Percentiles rank a stretch among this genome's conserved stretches.
phyloP scores from a whole-genome alignment of 2,888 invertebrate species.

The Eurois occulta region DNA sequence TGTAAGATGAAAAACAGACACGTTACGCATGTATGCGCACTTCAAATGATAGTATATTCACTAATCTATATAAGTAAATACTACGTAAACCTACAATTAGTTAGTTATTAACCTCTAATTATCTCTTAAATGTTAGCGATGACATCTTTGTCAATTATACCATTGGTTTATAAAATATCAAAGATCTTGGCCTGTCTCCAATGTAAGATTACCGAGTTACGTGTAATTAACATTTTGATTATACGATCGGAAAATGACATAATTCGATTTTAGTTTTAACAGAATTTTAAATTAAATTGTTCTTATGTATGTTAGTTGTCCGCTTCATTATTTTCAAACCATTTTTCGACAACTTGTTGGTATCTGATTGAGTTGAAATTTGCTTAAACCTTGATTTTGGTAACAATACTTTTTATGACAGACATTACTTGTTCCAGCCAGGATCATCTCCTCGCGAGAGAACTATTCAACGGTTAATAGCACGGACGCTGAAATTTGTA shows the following conservation, averaged over 20 bases:
- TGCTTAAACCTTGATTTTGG: not conserved
- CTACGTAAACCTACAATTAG: not conserved
- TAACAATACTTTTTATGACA: not conserved
- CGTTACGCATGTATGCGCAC: too few species aligned
- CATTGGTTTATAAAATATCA: not conserved
- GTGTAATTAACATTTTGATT: not conserved
- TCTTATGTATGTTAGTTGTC: not conserved
- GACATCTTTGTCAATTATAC: conserved; percentile 1
- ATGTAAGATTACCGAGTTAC: not conserved
- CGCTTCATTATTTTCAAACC: not conserved
- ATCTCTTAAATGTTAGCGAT: not conserved
- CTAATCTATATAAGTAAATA: not conserved
- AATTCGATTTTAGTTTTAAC: not conserved
- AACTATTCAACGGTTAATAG: not conserved
- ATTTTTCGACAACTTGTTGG: not conserved
- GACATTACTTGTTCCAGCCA: not conserved
- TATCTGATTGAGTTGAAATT: not conserved
- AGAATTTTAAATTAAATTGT: too few species aligned
- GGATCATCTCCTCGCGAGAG: not conserved
- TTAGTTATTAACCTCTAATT: not conserved
- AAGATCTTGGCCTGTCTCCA: conserved; percentile 35
- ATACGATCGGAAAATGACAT: not conserved
- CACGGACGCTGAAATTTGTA: not conserved
- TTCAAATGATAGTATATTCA: not conserved
- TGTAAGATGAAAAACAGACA: too few species aligned